Percentiles rank a stretch among this genome's conserved stretches.
Evolutionary conservation across 2,888 invertebrate genomes (phyloP).

Genomic region (Megaustenia siamemsis): DNA sequence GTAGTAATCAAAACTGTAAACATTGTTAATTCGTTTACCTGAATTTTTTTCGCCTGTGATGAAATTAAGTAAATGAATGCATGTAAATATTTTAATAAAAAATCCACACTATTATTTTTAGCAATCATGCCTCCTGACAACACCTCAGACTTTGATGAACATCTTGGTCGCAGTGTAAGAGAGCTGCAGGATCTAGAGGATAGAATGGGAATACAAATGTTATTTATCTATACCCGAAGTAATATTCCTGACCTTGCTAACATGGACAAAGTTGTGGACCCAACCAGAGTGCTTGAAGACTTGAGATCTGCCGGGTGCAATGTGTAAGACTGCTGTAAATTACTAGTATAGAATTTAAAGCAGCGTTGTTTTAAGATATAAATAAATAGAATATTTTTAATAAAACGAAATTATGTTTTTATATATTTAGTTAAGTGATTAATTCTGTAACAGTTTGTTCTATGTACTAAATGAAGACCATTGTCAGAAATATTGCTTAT

Average conservation of each 20-base stretch:
- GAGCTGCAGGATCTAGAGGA: slow-evolving; percentile 71
- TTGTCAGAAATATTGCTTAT: no score
- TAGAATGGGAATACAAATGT: slow-evolving; percentile 65
- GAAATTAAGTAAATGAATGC: no score
- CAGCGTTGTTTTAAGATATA: no score
- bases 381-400: no score
- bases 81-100: not conserved
- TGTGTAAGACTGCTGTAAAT: slow-evolving; percentile 63
- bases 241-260: slow-evolving; percentile 66
- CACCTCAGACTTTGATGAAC: slow-evolving; percentile 75
- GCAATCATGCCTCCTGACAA: slow-evolving; percentile 77
- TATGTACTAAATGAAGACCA: no score
- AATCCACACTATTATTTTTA: slow-evolving; percentile 56
- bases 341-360: no score
- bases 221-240: slow-evolving; percentile 70
- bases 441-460: no score
- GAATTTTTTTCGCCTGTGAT: no score
- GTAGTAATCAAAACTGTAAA: no score
- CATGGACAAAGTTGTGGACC: slow-evolving; percentile 65
- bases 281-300: slow-evolving; percentile 68
- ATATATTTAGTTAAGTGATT: no score
- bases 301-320: slow-evolving; percentile 66
- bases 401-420: no score
- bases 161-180: slow-evolving; percentile 72
- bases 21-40: no score